Evolutionary conservation across 2,888 invertebrate genomes (phyloP), one percentile per base, ranked within the genome.

Genomic region (Xestia c-nigrum): DNA sequence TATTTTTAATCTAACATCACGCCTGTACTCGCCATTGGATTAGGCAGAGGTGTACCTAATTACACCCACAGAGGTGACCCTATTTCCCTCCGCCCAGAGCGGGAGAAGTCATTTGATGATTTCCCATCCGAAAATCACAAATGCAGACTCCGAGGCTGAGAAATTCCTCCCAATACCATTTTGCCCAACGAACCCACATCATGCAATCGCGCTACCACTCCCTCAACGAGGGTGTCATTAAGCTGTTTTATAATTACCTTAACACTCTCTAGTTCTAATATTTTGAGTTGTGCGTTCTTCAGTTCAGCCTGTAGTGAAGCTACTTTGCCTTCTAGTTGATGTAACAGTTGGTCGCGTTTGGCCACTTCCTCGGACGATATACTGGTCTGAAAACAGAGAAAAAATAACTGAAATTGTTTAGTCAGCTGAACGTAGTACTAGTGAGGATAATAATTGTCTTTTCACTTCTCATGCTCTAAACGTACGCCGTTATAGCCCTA

Each of bases 221-320:
- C 2, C 12, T 24, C 14, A 57, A 57, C 24, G n/a, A 55, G 1
- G 12, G 5, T 5, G 10, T 12, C 5, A 55, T 24, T 21, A 10
- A 16, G 57, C 6, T 16, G 16, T 24, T 31, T 46, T 46, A 1
- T 19, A 6, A 46, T 67, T 83, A 94, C 96, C 93, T 93, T 97
- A 31, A 92, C 89, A 86, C 91, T 93, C 73, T 97, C 96, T 40
- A 96, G 82, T 21, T 97, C 96, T 40, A 97, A 91, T 74, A 97
- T 93, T 78, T 94, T 96, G 43, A 96, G 92, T 83, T 97, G 97
- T 0, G 97, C 93, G 2, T 88, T 92, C 83, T 96, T 96, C 19
- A 97, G 89, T 55, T 97, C 94, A 16, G 84, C 80, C 40, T 94
- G 94, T 1, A 96, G 83, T 0, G 81, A 68, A 0, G 89, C 63